Base-by-base conservation (phyloP, 2,797 vertebrate species). In the Loriculus beryllinus region DNA sequence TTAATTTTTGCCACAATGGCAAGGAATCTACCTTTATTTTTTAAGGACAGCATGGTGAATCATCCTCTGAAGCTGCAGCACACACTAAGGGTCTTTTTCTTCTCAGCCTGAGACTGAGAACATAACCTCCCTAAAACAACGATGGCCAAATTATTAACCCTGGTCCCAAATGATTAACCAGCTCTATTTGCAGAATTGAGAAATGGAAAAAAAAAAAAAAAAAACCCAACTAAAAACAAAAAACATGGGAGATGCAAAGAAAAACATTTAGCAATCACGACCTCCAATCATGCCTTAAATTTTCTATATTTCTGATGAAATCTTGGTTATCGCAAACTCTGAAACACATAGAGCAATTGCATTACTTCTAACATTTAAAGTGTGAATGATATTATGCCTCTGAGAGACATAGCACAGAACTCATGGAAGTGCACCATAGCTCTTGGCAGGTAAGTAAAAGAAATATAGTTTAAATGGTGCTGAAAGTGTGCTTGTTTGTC, bases 131-230 rank as follows among this genome's bases (percentile, higher is more conserved):
- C 16, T 45, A 37, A 3, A 76, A 63, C 20, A 82, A 4, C 23
- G 23, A 75, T 18, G 47, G 39, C 15, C 65, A 95, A 93, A 92
- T 92, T 93, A 95, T 96, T 96, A 96, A 89, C 12, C 21, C 7
- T 71, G 64, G 22, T 84, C 63, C 68, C 71, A 95, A 93, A 93
- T 89, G 92, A 94, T 96, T 95, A 97, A 89, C 14, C 21, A 5
- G 62, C 57, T 70, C 77, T 4, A 65, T 68, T 6, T 64, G 15
- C 19, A 65, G 35, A 83, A 86, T 47, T 75, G 62, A 85, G 35
- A 91, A 77, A 85, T 31, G 5, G 3, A 1, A 5, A 74, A 88
- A 63, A 75, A 47, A 19, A 13, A 40, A 45, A 45, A 45, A 45
- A 25, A 29, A 29, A n/a, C n/a, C n/a, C n/a, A n/a, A n/a, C n/a